These are phyloP conservation scores for Drosophila mojavensis DNA, from an alignment of 1,140 invertebrate genomes.

Conservation along the genomic window DNA sequence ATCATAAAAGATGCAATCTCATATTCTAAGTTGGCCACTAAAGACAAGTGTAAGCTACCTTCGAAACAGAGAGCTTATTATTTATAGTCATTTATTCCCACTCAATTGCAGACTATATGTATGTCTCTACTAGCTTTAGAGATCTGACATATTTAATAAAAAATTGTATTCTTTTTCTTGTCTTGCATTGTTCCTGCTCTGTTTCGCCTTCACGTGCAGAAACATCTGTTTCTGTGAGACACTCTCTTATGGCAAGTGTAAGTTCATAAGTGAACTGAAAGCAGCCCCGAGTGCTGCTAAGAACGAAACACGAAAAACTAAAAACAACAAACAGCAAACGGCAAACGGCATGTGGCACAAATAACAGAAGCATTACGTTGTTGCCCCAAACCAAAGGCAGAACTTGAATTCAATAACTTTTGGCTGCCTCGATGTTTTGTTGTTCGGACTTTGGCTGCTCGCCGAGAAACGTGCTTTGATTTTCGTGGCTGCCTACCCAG, in stretches of 20 bases:
- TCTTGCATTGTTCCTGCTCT: background rate
- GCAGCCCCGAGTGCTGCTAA: constrained; percentile 12
- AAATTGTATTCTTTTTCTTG: too few relatives aligned
- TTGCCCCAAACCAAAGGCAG: constrained; percentile 38
- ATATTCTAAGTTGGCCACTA: too few relatives aligned
- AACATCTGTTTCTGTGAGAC: background rate
- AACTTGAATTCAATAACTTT: constrained; percentile 68
- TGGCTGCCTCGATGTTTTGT: constrained; percentile 4
- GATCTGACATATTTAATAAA: too few relatives aligned
- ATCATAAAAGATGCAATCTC: too few relatives aligned
- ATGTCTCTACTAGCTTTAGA: too few relatives aligned
- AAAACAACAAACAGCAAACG: constrained; percentile 3
- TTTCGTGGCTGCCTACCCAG: constrained; percentile 13
- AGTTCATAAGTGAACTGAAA: constrained; percentile 28
- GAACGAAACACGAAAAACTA: constrained; percentile 4
- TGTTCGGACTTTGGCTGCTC: constrained; percentile 30
- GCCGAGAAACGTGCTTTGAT: constrained; percentile 37
- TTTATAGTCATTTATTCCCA: too few relatives aligned
- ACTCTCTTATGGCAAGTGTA: background rate
- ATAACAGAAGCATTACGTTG: constrained; percentile 53
- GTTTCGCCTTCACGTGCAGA: background rate
- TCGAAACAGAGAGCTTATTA: too few relatives aligned
- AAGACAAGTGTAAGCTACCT: too few relatives aligned
- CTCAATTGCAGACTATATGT: too few relatives aligned
- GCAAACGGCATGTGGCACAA: constrained; percentile 30